Conservation (phyloP, 2,113 vertebrate species). For the Heteronetta atricapilla region DNA sequence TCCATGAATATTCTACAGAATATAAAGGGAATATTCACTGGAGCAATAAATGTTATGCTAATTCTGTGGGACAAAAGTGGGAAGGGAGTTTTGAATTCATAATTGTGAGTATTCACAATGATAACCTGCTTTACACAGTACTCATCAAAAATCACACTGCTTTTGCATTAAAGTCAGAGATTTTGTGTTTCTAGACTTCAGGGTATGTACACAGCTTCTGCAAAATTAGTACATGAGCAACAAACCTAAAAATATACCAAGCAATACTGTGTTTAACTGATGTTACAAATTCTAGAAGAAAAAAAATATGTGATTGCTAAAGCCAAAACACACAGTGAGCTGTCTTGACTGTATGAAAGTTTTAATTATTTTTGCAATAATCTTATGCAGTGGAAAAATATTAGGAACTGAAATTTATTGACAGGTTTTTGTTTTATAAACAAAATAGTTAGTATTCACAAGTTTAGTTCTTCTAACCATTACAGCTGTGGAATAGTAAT, state of each 20-base stretch:
- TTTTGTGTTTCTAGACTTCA: neutral
- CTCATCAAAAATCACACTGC: neutral
- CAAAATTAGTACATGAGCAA: neutral
- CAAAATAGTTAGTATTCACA: neutral
- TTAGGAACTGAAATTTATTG: neutral
- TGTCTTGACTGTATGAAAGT: neutral
- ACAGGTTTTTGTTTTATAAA: neutral
- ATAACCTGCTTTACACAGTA: conserved; percentile 8
- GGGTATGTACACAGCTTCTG: neutral
- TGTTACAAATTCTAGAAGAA: neutral
- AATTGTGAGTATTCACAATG: neutral
- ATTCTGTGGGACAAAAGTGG: conserved; percentile 23
- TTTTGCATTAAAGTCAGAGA: conserved; percentile 15
- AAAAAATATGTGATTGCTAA: neutral
- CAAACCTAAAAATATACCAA: neutral
- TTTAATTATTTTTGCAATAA: neutral
- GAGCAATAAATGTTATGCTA: conserved; percentile 49
- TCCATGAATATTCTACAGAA: conserved; percentile 40
- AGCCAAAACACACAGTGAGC: neutral
- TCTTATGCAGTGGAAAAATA: neutral
- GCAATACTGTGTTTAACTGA: neutral
- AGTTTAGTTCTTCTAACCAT: neutral
- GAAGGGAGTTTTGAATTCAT: conserved; percentile 1
- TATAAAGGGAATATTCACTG: conserved; percentile 47
- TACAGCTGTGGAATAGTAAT: neutral